Evolutionary conservation across 2,113 vertebrate genomes (phyloP).

Genomic region (Catharus fuscescens): DNA sequence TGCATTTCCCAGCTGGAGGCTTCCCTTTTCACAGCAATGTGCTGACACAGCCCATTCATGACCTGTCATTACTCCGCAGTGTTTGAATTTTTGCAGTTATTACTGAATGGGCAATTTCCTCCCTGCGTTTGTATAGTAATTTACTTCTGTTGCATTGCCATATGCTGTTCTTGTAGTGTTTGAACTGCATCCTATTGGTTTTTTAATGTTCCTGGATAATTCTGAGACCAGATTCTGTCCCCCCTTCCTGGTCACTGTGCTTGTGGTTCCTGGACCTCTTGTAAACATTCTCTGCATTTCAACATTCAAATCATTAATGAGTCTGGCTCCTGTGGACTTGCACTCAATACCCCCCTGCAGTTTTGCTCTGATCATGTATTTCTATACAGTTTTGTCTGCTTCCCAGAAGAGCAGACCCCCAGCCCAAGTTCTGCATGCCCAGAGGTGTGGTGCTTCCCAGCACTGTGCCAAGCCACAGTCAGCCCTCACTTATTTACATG

Average conservation of each 20-base stretch:
- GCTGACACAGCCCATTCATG: not conserved
- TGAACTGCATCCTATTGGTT: not conserved
- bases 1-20: not conserved
- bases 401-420: not conserved
- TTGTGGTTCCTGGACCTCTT: not conserved
- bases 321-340: not conserved
- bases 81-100: not conserved
- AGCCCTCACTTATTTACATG: not conserved
- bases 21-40: not conserved
- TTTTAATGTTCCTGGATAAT: not conserved
- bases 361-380: not conserved
- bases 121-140: not conserved
- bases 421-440: not conserved
- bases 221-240: not conserved
- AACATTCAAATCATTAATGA: not conserved
- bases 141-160: not conserved
- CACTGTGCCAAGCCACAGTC: rapidly evolving
- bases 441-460: not conserved
- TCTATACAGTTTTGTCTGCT: not conserved
- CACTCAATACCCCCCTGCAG: not conserved
- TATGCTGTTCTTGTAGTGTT: not conserved
- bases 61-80: not conserved
- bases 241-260: rapidly evolving
- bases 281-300: not conserved
- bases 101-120: not conserved